These are phyloP conservation scores for Nothobranchius furzeri DNA, from an alignment of 2,113 vertebrate species.

Conservation along the genomic window DNA sequence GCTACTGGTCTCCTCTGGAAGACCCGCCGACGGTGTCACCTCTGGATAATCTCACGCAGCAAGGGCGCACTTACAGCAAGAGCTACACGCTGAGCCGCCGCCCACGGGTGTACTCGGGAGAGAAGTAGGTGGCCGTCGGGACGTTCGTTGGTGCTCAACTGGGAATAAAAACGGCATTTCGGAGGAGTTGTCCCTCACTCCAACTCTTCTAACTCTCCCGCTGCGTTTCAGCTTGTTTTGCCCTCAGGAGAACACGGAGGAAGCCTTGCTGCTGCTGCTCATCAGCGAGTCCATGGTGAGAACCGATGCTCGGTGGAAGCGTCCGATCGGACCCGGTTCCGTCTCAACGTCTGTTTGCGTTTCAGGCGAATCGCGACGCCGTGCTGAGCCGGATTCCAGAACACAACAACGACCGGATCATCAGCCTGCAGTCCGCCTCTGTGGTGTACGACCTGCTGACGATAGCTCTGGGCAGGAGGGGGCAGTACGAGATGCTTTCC, in stretches of 20 bases:
- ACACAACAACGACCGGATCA: constrained; percentile 94
- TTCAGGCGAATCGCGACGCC: constrained; percentile 94
- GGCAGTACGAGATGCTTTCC: constrained; percentile 98
- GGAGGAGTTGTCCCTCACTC: constrained; percentile 12
- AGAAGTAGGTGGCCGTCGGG: constrained; percentile 83
- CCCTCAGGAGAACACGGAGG: constrained; percentile 99
- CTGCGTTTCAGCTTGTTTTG: constrained; percentile 88
- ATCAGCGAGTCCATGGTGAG: constrained; percentile 99
- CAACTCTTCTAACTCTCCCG: neutral
- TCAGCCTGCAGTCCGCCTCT: constrained; percentile 96
- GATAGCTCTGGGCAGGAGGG: constrained; percentile 94
- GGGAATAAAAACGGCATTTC: constrained; percentile 21
- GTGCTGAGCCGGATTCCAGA: constrained; percentile 97
- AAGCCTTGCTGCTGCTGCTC: constrained; percentile 93
- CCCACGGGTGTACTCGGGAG: constrained; percentile 93
- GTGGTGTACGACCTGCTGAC: constrained; percentile 97
- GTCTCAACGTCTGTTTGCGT: neutral
- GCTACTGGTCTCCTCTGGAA: constrained; percentile 97
- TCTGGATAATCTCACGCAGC: constrained; percentile 89
- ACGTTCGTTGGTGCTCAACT: constrained; percentile 23
- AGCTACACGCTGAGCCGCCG: constrained; percentile 87
- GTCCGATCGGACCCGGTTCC: too few species aligned
- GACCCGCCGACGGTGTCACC: constrained; percentile 93
- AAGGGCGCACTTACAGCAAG: constrained; percentile 83
- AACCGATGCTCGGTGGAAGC: constrained; percentile 4